Conservation (phyloP, 2,888 invertebrate genomes). For the Apamea crenata region DNA sequence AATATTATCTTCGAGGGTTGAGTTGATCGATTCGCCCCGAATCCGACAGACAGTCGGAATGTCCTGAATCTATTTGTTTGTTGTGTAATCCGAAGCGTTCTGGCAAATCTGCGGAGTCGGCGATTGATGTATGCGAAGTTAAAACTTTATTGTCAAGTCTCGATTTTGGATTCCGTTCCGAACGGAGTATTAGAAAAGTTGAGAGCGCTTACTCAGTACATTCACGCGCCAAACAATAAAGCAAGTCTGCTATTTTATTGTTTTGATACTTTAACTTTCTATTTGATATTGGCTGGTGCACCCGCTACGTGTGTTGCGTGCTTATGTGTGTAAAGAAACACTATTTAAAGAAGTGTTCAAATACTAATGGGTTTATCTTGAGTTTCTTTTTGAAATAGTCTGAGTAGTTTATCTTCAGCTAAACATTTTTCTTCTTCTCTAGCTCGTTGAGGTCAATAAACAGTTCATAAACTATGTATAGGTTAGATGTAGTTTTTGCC, state of each 20-base stretch:
- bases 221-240: constrained; percentile 65
- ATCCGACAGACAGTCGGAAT: constrained; percentile 62
- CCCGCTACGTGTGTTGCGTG: constrained; percentile 50
- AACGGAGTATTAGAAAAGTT: constrained; percentile 64
- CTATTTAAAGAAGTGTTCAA: constrained; percentile 43
- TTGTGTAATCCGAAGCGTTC: constrained; percentile 72
- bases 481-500: background rate
- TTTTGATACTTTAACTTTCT: constrained; percentile 63
- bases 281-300: constrained; percentile 58
- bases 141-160: constrained; percentile 57
- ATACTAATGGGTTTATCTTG: constrained; percentile 34
- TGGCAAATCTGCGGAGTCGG: constrained; percentile 65
- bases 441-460: background rate
- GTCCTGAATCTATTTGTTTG: constrained; percentile 69
- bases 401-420: constrained; percentile 17
- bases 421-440: background rate
- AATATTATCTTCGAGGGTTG: constrained; percentile 69
- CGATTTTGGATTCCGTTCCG: constrained; percentile 43
- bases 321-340: constrained; percentile 33
- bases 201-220: constrained; percentile 58
- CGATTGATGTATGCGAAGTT: constrained; percentile 68
- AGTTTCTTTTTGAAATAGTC: constrained; percentile 21
- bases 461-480: background rate
- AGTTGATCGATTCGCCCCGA: constrained; percentile 54
- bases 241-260: constrained; percentile 61